Percentiles rank a stretch among this genome's conserved stretches.
These are phyloP conservation scores for Chloroclysta siterata DNA, from an alignment of 2,888 invertebrate species.

Conservation along the genomic window DNA sequence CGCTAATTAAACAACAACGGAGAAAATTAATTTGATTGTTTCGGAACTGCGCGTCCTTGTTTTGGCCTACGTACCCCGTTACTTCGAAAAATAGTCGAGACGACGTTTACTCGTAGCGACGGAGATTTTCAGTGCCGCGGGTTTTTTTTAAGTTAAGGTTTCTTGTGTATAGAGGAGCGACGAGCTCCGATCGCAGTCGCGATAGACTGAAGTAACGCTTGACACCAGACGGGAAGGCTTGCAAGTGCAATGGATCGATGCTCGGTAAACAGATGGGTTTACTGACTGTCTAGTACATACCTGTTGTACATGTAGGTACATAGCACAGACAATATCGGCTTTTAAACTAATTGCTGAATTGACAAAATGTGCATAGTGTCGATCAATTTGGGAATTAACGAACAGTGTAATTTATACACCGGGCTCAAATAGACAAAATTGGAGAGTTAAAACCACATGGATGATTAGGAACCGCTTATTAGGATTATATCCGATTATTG, in stretches of 20 bases:
- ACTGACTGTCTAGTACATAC: constrained; percentile 43
- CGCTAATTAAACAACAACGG: constrained; percentile 84
- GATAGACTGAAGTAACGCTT: constrained; percentile 67
- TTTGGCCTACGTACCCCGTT: constrained; percentile 68
- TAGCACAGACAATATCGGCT: constrained; percentile 16
- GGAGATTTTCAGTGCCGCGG: constrained; percentile 56
- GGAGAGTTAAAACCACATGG: constrained; percentile 17
- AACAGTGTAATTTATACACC: constrained; percentile 16
- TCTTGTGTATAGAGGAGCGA: constrained; percentile 44
- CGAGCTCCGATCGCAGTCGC: constrained; percentile 61
- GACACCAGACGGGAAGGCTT: constrained; percentile 67
- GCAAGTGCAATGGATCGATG: constrained; percentile 68
- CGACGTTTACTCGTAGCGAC: constrained; percentile 55
- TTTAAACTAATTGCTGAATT: constrained; percentile 20
- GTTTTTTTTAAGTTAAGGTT: constrained; percentile 55
- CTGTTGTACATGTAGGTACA: constrained; percentile 14
- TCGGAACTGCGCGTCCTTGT: constrained; percentile 80
- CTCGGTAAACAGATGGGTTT: constrained; percentile 49
- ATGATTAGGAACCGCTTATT: constrained; percentile 14
- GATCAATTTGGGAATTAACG: constrained; percentile 17
- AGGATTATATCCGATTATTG: constrained; percentile 5
- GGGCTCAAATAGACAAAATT: constrained; percentile 13
- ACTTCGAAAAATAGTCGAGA: constrained; percentile 73
- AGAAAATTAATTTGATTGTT: constrained; percentile 84
- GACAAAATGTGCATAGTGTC: constrained; percentile 4